Evolutionary conservation across 2,888 invertebrate species (phyloP).

Genomic region (Polydrusus cervinus): DNA sequence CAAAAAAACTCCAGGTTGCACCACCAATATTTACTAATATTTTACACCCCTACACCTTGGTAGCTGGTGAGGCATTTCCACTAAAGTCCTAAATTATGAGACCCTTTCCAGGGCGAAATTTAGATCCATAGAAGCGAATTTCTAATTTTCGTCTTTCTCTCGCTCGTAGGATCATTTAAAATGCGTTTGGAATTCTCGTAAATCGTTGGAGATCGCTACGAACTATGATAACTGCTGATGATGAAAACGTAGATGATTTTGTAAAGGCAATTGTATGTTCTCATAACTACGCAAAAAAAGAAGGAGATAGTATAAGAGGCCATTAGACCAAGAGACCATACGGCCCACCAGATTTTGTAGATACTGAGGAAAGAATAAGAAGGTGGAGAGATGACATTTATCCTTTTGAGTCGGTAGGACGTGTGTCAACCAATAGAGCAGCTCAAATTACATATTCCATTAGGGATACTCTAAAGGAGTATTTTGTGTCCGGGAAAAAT

Average conservation of each 20-base stretch:
- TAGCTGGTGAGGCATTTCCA: too few relatives aligned
- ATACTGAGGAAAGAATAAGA: slow-evolving; percentile 1
- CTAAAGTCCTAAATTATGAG: too few relatives aligned
- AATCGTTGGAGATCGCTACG: slow-evolving; percentile 12
- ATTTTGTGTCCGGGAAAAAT: not conserved
- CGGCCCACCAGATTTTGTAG: slow-evolving; percentile 29
- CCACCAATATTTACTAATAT: slow-evolving; percentile 8
- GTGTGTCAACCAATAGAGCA: slow-evolving; percentile 5
- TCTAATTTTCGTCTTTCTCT: slow-evolving; percentile 56
- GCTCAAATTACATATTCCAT: too few relatives aligned
- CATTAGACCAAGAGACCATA: too few relatives aligned
- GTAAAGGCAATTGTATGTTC: slow-evolving; percentile 29
- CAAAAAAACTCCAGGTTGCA: slow-evolving; percentile 48
- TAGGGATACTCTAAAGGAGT: slow-evolving; percentile 18
- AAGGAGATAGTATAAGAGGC: not conserved
- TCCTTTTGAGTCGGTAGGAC: slow-evolving; percentile 32
- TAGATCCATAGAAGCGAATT: slow-evolving; percentile 24
- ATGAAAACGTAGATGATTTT: slow-evolving; percentile 24
- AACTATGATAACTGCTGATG: slow-evolving; percentile 31
- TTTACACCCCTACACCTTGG: too few relatives aligned
- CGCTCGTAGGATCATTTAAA: slow-evolving; percentile 53
- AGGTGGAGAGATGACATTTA: slow-evolving; percentile 30
- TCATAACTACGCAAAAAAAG: slow-evolving; percentile 18
- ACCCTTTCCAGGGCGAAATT: too few relatives aligned
- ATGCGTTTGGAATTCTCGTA: slow-evolving; percentile 53